These are phyloP conservation scores for Clivina fossor DNA, from an alignment of 2,888 invertebrate species.

Conservation along the genomic window DNA sequence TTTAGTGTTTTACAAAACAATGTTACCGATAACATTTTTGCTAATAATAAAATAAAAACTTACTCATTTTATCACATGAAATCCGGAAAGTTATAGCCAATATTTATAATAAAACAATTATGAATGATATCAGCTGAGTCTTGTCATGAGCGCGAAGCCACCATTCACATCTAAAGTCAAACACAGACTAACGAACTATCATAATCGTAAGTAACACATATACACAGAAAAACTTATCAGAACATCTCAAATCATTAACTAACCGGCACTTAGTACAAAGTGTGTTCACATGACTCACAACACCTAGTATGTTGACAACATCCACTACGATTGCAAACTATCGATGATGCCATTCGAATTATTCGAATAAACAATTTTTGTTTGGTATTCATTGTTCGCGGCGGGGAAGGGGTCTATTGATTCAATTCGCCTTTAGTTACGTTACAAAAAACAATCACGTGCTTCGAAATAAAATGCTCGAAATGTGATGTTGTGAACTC, in stretches of 20 bases:
- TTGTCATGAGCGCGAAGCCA: constrained; percentile 10
- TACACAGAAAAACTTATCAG: background rate
- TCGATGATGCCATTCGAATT: background rate
- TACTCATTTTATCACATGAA: constrained; percentile 10
- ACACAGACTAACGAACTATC: constrained; percentile 12
- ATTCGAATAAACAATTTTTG: background rate
- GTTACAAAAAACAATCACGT: background rate
- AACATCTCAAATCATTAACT: constrained; percentile 1
- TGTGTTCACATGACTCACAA: constrained; percentile 6
- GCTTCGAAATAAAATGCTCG: background rate
- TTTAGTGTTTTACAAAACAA: too few relatives aligned
- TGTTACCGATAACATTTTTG: background rate
- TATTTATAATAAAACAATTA: background rate
- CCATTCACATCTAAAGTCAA: constrained; percentile 10
- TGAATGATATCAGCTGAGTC: constrained; percentile 1
- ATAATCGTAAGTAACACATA: background rate
- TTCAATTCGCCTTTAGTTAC: background rate
- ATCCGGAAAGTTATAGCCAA: background rate
- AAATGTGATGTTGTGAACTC: background rate
- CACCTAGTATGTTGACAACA: constrained; percentile 8
- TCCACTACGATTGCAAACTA: background rate
- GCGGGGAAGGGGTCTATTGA: too few relatives aligned
- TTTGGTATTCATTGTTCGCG: background rate
- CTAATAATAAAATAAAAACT: constrained; percentile 1
- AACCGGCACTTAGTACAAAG: constrained; percentile 1